Conservation (phyloP, 2,113 vertebrate species). For the Anhinga anhinga region DNA sequence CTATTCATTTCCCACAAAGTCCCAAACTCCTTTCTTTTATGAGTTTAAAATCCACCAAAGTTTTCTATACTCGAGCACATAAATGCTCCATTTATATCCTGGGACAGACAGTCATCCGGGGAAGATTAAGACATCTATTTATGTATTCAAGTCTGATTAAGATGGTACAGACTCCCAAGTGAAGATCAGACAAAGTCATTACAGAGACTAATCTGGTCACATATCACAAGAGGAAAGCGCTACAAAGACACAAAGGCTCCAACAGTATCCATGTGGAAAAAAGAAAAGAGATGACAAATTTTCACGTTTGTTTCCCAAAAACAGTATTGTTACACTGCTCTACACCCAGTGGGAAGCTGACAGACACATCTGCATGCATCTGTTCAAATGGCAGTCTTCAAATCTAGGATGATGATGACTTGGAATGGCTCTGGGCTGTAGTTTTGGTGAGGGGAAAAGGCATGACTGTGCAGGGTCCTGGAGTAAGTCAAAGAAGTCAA, state of each 20-base stretch:
- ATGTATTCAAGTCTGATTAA: slow-evolving; percentile 31
- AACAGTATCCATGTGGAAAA: background rate
- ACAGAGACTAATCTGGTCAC: background rate
- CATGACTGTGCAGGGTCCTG: background rate
- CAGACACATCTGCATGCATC: background rate
- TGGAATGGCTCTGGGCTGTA: background rate
- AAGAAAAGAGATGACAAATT: background rate
- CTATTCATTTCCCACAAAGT: background rate
- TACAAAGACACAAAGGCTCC: background rate
- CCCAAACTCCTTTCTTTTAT: background rate
- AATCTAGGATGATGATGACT: background rate
- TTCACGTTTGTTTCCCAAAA: background rate
- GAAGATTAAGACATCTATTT: slow-evolving; percentile 40
- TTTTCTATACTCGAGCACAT: background rate
- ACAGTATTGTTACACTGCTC: background rate
- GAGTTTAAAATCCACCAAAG: background rate
- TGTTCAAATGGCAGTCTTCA: background rate
- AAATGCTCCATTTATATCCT: background rate
- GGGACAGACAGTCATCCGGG: background rate
- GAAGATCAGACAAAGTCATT: slow-evolving; percentile 1
- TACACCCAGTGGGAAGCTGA: background rate
- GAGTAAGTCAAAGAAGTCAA: background rate
- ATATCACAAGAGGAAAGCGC: background rate
- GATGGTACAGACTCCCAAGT: background rate
- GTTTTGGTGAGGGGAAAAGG: background rate